phyloP scores from a whole-genome alignment of 2,888 invertebrate genomes.

The Drosophila lutescens region DNA sequence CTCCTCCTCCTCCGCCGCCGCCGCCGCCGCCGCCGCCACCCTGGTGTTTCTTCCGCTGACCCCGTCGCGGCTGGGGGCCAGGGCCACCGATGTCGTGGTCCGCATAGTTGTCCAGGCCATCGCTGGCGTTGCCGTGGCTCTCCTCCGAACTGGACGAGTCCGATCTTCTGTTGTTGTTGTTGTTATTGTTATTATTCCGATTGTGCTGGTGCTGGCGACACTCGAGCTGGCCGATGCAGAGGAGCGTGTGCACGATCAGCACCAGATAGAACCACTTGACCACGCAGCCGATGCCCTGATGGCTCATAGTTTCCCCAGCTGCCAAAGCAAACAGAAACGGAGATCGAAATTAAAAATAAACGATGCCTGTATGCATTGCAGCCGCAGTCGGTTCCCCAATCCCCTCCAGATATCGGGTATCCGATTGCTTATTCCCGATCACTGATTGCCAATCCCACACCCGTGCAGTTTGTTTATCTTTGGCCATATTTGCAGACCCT shows the following conservation, averaged over 20 bases:
- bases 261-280: constrained; percentile 75
- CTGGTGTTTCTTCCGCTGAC: constrained; percentile 60
- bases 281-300: constrained; percentile 63
- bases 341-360: constrained; percentile 31
- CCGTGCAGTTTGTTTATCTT: constrained; percentile 35
- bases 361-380: neutral
- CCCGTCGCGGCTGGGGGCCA: constrained; percentile 49
- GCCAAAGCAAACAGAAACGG: constrained; percentile 43
- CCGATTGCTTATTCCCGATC: constrained; percentile 2
- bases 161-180: constrained; percentile 48
- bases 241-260: constrained; percentile 67
- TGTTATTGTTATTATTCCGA: constrained; percentile 54
- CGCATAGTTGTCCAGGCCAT: constrained; percentile 52
- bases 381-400: neutral
- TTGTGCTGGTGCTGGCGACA: constrained; percentile 68
- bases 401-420: constrained; percentile 4
- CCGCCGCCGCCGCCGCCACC: constrained; percentile 52
- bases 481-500: constrained; percentile 34
- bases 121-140: constrained; percentile 46
- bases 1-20: constrained; percentile 48
- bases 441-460: constrained; percentile 7
- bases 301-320: constrained; percentile 63
- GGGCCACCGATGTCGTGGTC: constrained; percentile 56
- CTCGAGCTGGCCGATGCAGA: constrained; percentile 66
- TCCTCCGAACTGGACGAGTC: constrained; percentile 69